Evolutionary conservation across 2,113 vertebrate species (phyloP), one percentile per base, ranked within the genome.

Genomic region (Excalfactoria chinensis): DNA sequence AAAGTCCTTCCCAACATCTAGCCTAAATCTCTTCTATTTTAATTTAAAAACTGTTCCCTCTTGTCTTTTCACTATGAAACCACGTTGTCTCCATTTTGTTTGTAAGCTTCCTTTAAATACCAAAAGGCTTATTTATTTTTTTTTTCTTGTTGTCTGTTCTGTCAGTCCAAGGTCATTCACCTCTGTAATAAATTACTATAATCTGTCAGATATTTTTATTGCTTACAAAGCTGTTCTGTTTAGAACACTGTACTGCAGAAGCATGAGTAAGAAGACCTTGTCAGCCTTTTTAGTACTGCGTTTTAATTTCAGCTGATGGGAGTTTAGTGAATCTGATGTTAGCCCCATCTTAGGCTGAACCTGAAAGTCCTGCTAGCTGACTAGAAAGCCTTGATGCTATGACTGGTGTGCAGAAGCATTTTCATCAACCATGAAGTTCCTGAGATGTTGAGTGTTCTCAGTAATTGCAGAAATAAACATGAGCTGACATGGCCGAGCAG

Each of bases 191-290:
- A 94, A 89, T 80, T 83, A 78, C 83, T 88, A 93, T 53, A 88
- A 84, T 94, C 86, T 81, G 86, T 81, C 80, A 82, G 48, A 68
- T 10, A 62, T 9, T 64, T 93, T 92, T 69, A 88, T 86, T 96
- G 88, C 89, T 79, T 76, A 49, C 0, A 0, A 66, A 66, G 84
- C 78, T 22, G 9, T 72, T 93, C 21, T 4, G 0, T 44, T 73
- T 86, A 74, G 59, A 93, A 76, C 6, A 7, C 3, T 75, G 62
- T 43, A 59, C 22, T 1, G 2, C 35, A 84, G 72, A 55, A 90
- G 37, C 70, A 58, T 62, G 62, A 77, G 19, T 82, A 84, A 93
- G 90, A 89, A 92, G 90, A 89, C 63, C 37, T 4, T 43, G 35
- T 44, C 86, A 89, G 63, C 67, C 75, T 66, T 53, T n/a, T 40